These are phyloP conservation scores for Trachymyrmex cornetzi DNA, from an alignment of 1,140 invertebrate genomes.

Conservation along the genomic window DNA sequence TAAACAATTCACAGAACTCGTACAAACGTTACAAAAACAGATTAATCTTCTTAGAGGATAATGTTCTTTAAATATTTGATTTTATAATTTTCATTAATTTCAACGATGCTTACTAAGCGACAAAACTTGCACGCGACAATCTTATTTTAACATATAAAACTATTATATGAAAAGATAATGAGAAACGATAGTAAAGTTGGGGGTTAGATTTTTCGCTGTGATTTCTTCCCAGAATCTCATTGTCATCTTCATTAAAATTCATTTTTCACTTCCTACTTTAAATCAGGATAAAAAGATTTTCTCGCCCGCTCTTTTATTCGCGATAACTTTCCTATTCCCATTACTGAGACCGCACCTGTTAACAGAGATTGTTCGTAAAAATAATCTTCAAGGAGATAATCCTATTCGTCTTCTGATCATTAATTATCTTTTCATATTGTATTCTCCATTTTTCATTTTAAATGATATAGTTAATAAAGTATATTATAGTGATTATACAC, in stretches of 20 bases:
- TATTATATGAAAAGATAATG: slow-evolving; percentile 25
- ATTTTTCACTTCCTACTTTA: slow-evolving; percentile 54
- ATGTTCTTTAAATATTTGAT: neutral
- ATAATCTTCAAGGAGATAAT: slow-evolving; percentile 29
- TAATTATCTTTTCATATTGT: slow-evolving; percentile 24
- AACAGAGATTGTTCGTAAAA: slow-evolving; percentile 22
- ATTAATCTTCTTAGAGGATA: neutral
- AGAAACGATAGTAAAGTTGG: neutral
- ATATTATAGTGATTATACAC: neutral
- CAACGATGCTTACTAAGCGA: neutral
- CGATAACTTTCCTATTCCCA: slow-evolving; percentile 33
- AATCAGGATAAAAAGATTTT: slow-evolving; percentile 48
- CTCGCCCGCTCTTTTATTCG: slow-evolving; percentile 8
- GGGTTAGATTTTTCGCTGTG: slow-evolving; percentile 17
- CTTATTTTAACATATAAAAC: slow-evolving; percentile 5
- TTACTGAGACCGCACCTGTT: slow-evolving; percentile 20
- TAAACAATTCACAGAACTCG: slow-evolving; percentile 2
- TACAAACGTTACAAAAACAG: neutral
- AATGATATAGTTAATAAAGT: neutral
- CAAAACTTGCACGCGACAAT: neutral
- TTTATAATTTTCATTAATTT: neutral
- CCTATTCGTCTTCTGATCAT: neutral
- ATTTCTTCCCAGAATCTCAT: slow-evolving; percentile 40
- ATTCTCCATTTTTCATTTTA: neutral
- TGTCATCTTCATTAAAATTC: slow-evolving; percentile 50